Evolutionary conservation across 92 coral and sea anemone species (phyloP), one percentile per base, ranked within the genome.

Genomic region (Actinernus sp.): DNA sequence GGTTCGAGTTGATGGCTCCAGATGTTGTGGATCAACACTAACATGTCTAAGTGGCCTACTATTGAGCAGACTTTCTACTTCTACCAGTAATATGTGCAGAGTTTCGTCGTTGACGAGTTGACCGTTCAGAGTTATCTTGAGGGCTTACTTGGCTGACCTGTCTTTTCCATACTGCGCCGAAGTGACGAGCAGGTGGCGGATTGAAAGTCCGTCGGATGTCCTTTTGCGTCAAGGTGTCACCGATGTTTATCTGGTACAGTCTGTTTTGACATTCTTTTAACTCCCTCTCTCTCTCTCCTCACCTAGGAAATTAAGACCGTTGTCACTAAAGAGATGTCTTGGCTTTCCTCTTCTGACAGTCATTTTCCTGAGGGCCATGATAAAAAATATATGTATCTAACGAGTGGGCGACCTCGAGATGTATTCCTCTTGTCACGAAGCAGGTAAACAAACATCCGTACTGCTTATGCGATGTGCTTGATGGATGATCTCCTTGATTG

Each of bases 301-400:
- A 3, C 61, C 73, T 3, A 32, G 33, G 26, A 49, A 65, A 50
- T 65, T 65, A 29, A 49, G 49, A 12, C 73, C 73, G 37, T 49
- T 65, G 61, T 49, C 61, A 53, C 61, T 49, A 49, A 32, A 49
- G 37, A 49, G 32, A 54, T 44, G 3, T n/a, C 54, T 22, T n/a
- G 73, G 73, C 21, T 36, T 49, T 34, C 50, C 61, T 34, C 73
- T 19, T 49, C 48, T 20, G 49, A 47, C 72, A 56, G 55, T 68
- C 63, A 68, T 39, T 39, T 64, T 68, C 31, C 76, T 37, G 26
- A 68, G 65, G 10, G 73, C 63, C 73, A 65, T 65, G 61, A 65
- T 65, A n/a, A 50, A 65, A 65, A 50, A 60, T 48, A 48, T 65
- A 60, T 19, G 73, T 65, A 4, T 65, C 63, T 7, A 65, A 37